These are phyloP conservation scores for Kryphioiulus occultus DNA, from an alignment of 2,888 invertebrate species.

Conservation along the genomic window DNA sequence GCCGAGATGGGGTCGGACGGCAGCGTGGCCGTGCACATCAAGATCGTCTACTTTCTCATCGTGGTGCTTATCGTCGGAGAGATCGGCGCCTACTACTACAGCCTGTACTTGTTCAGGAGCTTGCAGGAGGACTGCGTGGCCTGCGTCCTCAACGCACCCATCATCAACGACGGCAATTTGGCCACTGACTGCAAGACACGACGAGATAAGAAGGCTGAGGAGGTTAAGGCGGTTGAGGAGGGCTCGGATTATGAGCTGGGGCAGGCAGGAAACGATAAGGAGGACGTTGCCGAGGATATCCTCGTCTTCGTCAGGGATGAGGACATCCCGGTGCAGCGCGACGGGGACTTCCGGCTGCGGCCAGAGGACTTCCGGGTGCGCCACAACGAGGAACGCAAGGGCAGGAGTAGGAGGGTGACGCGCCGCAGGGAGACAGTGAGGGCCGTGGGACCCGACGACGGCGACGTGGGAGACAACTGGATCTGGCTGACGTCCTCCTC, in stretches of 20 bases:
- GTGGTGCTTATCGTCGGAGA: slow-evolving; percentile 42
- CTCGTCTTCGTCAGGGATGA: background rate
- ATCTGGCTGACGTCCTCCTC: background rate
- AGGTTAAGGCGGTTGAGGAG: too few relatives aligned
- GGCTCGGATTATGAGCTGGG: background rate
- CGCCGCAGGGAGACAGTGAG: background rate
- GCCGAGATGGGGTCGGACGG: background rate
- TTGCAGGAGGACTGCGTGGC: slow-evolving; percentile 47
- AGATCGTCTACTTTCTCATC: slow-evolving; percentile 46
- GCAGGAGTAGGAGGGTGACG: background rate
- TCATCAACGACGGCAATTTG: background rate
- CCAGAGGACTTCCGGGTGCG: background rate
- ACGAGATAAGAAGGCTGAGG: background rate
- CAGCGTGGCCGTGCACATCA: slow-evolving; percentile 41
- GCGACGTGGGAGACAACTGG: background rate
- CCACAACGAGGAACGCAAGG: background rate
- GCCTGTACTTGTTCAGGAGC: slow-evolving; percentile 39
- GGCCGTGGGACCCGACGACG: background rate
- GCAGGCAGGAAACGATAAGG: background rate
- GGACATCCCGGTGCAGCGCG: background rate
- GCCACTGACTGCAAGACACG: background rate
- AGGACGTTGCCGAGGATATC: background rate
- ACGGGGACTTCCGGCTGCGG: background rate
- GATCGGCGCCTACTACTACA: slow-evolving; percentile 49
- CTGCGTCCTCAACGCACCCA: background rate